Evolutionary conservation across 2,888 invertebrate species (phyloP).

Genomic region (Harmothoe impar): DNA sequence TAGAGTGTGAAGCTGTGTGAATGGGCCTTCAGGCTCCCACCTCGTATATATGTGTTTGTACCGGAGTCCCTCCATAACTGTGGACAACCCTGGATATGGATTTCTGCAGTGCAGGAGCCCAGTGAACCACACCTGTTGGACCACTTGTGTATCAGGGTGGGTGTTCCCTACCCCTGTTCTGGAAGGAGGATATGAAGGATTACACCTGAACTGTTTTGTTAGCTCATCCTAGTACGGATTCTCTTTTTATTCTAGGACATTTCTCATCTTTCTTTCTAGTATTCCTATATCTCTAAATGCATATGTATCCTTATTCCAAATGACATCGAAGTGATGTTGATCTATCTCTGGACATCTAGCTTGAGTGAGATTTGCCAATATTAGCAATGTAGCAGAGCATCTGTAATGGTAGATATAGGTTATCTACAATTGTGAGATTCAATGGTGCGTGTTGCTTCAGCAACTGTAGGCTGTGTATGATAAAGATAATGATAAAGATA

Average conservation of each 20-base stretch:
- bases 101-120: neutral
- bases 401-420: conserved; percentile 19
- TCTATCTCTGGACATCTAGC: conserved; percentile 14
- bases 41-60: neutral
- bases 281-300: conserved; percentile 27
- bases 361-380: conserved; percentile 40
- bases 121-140: neutral
- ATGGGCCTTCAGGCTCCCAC: too few species aligned
- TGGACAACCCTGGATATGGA: neutral
- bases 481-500: neutral
- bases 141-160: neutral
- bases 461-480: conserved; percentile 53
- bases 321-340: neutral
- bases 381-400: neutral
- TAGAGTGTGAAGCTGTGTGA: too few species aligned
- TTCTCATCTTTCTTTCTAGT: conserved; percentile 43
- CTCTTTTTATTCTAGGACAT: neutral
- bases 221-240: neutral
- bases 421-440: conserved; percentile 54
- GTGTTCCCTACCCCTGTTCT: too few species aligned
- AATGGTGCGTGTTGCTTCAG: conserved; percentile 48
- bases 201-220: neutral
- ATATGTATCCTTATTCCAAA: conserved; percentile 16
- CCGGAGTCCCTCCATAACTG: neutral
- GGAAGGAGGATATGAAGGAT: neutral